phyloP scores from a whole-genome alignment of 2,888 invertebrate genomes.

The Andrena trimmerana region DNA sequence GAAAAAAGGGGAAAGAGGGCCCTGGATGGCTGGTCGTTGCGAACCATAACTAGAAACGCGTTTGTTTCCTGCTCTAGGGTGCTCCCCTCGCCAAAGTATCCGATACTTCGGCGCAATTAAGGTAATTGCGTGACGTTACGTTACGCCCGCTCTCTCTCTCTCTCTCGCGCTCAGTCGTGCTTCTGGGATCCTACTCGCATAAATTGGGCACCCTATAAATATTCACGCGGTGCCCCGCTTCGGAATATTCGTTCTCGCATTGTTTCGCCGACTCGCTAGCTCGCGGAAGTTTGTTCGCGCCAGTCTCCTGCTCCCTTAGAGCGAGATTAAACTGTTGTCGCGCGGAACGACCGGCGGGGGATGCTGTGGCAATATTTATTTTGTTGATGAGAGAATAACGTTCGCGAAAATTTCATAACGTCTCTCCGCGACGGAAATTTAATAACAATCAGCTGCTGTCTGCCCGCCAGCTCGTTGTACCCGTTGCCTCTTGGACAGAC shows the following conservation, averaged over 20 bases:
- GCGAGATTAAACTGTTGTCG: conserved; percentile 42
- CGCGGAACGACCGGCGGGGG: not conserved
- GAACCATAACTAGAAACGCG: conserved; percentile 17
- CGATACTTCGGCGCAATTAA: conserved; percentile 48
- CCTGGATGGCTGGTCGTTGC: conserved; percentile 1
- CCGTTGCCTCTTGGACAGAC: too few species aligned
- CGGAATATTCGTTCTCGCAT: conserved; percentile 33
- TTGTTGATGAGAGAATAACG: conserved; percentile 45
- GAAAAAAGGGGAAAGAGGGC: not conserved
- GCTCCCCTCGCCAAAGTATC: conserved; percentile 13
- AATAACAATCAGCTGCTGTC: conserved; percentile 37
- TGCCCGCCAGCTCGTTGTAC: too few species aligned
- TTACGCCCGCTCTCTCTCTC: not conserved
- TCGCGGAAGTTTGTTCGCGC: conserved; percentile 5
- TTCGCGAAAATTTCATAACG: conserved; percentile 30
- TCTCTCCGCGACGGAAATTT: conserved; percentile 19
- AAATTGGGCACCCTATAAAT: conserved; percentile 46
- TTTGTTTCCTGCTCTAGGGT: conserved; percentile 19
- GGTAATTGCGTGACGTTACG: conserved; percentile 39
- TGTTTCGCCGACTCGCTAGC: conserved; percentile 18
- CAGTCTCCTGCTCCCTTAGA: conserved; percentile 2
- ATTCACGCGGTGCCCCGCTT: conserved; percentile 27
- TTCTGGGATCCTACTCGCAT: conserved; percentile 16
- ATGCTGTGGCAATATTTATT: conserved; percentile 47
- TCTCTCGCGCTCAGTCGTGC: not conserved